Evolutionary conservation across 2,888 invertebrate species (phyloP).

Genomic region (Magallana nippona): DNA sequence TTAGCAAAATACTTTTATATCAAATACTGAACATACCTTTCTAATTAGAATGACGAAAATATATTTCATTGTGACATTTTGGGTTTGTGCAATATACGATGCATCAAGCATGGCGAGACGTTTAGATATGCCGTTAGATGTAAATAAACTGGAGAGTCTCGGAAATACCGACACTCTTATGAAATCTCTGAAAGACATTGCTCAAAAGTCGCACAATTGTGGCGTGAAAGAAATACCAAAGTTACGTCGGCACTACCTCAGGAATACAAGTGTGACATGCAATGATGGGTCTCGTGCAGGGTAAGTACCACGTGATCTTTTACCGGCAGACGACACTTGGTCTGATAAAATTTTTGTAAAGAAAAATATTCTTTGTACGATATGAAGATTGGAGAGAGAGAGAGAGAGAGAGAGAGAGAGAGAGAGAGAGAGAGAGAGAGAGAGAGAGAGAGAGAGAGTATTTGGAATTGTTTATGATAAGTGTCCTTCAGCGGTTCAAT

Average conservation of each 20-base stretch:
- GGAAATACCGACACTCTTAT: constrained; percentile 64
- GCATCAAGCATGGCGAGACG: constrained; percentile 36
- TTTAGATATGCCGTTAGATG: constrained; percentile 63
- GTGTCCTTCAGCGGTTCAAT: not conserved
- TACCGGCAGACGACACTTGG: not conserved
- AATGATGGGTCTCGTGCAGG: constrained; percentile 75
- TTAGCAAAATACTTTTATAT: not conserved
- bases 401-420: too few species aligned
- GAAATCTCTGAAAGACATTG: constrained; percentile 66
- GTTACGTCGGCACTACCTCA: constrained; percentile 65
- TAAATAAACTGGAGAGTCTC: constrained; percentile 59
- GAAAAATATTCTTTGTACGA: too few species aligned
- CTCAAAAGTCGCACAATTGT: constrained; percentile 71
- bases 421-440: too few species aligned
- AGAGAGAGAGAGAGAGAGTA: not conserved
- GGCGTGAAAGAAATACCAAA: constrained; percentile 71
- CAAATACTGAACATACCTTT: not conserved
- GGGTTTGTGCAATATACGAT: constrained; percentile 31
- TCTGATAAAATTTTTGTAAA: too few species aligned
- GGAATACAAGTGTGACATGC: constrained; percentile 70
- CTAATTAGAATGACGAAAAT: constrained; percentile 35
- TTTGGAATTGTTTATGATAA: not conserved
- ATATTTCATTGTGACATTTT: constrained; percentile 6
- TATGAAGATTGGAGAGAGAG: too few species aligned
- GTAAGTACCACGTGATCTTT: constrained; percentile 61